phyloP scores from a whole-genome alignment of 1,140 invertebrate genomes.

The Centruroides sculpturatus region DNA sequence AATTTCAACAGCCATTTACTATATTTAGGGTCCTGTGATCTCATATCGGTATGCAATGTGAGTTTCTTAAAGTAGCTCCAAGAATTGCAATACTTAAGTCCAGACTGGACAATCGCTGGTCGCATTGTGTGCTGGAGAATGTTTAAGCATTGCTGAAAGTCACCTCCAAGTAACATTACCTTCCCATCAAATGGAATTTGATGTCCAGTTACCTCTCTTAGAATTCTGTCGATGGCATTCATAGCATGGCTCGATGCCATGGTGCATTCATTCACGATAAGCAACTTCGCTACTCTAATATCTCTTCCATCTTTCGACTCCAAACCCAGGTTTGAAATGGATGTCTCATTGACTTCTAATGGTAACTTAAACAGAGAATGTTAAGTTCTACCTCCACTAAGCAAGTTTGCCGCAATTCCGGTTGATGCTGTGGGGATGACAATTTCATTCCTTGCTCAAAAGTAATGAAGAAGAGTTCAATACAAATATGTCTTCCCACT shows the following conservation, averaged over 20 bases:
- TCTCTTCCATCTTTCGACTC: neutral
- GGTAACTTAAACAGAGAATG: slow-evolving; percentile 5
- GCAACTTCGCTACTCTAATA: neutral
- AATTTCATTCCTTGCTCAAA: neutral
- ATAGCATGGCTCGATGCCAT: neutral
- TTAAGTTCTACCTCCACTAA: neutral
- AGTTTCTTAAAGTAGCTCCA: neutral
- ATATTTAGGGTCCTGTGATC: neutral
- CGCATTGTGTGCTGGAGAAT: no score
- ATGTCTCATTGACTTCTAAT: neutral
- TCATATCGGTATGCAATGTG: neutral
- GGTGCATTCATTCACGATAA: neutral
- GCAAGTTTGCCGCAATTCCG: slow-evolving; percentile 3
- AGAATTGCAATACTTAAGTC: neutral
- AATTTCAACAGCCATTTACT: neutral
- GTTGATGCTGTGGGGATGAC: neutral
- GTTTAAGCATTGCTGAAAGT: neutral
- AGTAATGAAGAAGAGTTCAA: neutral
- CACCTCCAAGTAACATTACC: neutral
- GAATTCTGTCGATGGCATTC: neutral
- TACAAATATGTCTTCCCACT: slow-evolving; percentile 4
- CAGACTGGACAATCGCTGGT: neutral
- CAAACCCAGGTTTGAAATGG: neutral
- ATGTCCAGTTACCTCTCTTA: neutral
- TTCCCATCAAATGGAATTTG: neutral